Percentiles rank a stretch among this genome's conserved stretches.
phyloP scores from a whole-genome alignment of 2,797 vertebrate species.

The Acrocephalus scirpaceus region DNA sequence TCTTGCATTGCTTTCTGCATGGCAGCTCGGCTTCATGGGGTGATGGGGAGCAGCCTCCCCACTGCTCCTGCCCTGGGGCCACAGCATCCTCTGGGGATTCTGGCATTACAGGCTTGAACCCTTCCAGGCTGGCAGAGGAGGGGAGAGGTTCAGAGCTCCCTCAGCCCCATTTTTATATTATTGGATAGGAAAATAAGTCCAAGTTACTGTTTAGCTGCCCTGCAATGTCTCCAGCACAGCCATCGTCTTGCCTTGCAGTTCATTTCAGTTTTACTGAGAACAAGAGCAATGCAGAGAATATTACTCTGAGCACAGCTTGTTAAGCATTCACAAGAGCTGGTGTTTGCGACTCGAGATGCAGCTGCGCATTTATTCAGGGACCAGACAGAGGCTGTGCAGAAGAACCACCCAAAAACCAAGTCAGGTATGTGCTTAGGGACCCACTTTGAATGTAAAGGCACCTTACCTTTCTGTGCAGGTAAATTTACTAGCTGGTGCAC shows the following conservation, averaged over 20 bases:
- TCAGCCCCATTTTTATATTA: not conserved
- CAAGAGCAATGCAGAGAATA: not conserved
- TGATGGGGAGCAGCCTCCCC: not conserved
- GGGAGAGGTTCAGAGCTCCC: not conserved
- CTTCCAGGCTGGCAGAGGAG: not conserved
- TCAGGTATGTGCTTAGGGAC: not conserved
- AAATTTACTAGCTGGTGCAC: not conserved
- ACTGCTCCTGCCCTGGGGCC: not conserved
- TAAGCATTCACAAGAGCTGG: not conserved
- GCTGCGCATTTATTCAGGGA: not conserved
- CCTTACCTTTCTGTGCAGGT: not conserved
- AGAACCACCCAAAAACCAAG: not conserved
- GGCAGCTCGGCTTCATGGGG: not conserved
- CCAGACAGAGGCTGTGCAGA: not conserved
- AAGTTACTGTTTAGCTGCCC: not conserved
- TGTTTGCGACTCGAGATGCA: fast-evolving
- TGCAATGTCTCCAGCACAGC: not conserved
- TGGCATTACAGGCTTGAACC: not conserved
- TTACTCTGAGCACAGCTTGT: not conserved
- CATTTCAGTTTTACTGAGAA: not conserved
- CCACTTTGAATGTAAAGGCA: not conserved
- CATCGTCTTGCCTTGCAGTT: not conserved
- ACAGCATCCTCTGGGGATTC: not conserved
- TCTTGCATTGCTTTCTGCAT: conserved; percentile 44
- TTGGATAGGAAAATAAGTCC: not conserved